Base-by-base conservation (phyloP, 1,140 invertebrate species). In the Forficula auricularia region DNA sequence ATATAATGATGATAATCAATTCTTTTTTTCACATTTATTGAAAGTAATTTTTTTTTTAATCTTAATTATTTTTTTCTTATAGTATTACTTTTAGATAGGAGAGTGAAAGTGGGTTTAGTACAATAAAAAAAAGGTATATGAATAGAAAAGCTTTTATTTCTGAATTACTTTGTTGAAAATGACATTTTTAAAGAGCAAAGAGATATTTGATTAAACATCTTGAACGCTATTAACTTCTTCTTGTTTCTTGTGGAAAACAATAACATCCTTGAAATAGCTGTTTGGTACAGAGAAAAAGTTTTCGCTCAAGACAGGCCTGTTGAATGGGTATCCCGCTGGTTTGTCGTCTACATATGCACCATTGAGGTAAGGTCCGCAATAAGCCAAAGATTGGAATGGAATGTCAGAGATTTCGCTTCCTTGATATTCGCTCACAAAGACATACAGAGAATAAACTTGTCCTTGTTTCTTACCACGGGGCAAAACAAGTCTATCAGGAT, bases 401-500 rank as follows among this genome's bases (percentile, higher is more conserved):
- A 27, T 10, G 10, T 27, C 22, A 35, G 43, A 0, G 47, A 9
- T 18, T 55, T 54, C 43, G 53, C 52, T 20, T 60, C 58, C 2
- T 57, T 54, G 44, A 55, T 47, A 47, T 35, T 58, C 54, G 16
- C 55, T 62, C n/a, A 67, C 9, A 38, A 55, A 59, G 42, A 65
- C 54, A 54, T 65, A 64, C 14, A 68, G 22, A 10, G 22, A 27
- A 10, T 27, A 27, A 10, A 27, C 22, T 10, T 27, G 22, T 4
- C 22, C 22, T 27, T 27, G 22, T 27, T 50, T 49, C 45, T 53
- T 60, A 36, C 65, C 65, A 31, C 54, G 60, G 14, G 66, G 65
- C 1, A 68, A 44, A 19, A 61, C 54, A 19, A 67, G 49, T 36
- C 62, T 56, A 46, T 64, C 52, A n/a, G 62, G 62, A 49, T 62